phyloP scores from a whole-genome alignment of 2,888 invertebrate genomes.

The Myopa tessellatipennis region DNA sequence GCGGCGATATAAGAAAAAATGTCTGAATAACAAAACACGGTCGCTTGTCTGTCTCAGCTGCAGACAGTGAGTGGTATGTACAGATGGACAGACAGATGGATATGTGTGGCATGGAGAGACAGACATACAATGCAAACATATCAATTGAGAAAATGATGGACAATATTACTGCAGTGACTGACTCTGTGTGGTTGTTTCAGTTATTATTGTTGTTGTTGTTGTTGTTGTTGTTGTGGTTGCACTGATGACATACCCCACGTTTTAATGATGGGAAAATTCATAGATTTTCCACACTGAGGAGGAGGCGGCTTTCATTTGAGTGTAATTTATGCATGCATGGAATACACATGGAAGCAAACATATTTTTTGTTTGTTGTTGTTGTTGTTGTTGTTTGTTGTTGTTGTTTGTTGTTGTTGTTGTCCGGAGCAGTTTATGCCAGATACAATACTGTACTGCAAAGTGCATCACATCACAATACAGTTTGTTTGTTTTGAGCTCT shows the following conservation, averaged over 20 bases:
- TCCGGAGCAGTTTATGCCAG: not conserved
- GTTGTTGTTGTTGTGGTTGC: not conserved
- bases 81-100: not conserved
- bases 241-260: constrained; percentile 18
- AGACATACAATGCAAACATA: constrained; percentile 21
- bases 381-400: constrained; percentile 3
- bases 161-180: constrained; percentile 9
- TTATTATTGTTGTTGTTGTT: constrained; percentile 12
- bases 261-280: constrained; percentile 29
- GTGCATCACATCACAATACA: no score
- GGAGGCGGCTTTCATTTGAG: not conserved
- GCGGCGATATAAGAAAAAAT: constrained; percentile 28
- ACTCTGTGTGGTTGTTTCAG: constrained; percentile 10
- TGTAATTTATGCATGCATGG: constrained; percentile 17
- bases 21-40: not conserved
- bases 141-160: constrained; percentile 34
- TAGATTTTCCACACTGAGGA: constrained; percentile 28
- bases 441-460: no score
- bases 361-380: not conserved
- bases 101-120: not conserved
- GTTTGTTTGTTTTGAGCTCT: not conserved
- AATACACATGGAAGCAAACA: not conserved
- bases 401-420: not conserved
- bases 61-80: not conserved
- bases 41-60: not conserved